Percentiles rank a stretch among this genome's conserved stretches.
These are phyloP conservation scores for Corythornis madagascariensis DNA, from an alignment of 2,113 vertebrate species.

Conservation along the genomic window DNA sequence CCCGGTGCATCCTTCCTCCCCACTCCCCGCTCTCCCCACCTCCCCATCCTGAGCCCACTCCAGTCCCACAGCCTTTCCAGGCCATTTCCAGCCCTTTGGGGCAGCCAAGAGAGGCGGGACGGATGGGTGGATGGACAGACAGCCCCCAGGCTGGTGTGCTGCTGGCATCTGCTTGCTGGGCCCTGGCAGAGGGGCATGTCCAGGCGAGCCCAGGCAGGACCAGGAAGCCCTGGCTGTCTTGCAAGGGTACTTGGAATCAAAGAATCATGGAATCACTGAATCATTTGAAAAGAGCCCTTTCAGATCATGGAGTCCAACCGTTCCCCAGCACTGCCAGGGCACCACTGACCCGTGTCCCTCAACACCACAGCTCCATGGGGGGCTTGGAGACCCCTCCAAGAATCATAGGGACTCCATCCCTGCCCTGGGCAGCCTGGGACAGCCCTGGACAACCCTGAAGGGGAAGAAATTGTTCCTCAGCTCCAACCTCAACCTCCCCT, in stretches of 20 bases:
- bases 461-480: not conserved
- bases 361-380: not conserved
- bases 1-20: not conserved
- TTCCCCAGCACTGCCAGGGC: not conserved
- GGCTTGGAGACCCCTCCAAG: not conserved
- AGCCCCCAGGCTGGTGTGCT: not conserved
- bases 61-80: not conserved
- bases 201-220: not conserved
- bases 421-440: not conserved
- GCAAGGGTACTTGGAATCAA: not conserved
- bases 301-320: not conserved
- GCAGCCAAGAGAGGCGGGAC: not conserved
- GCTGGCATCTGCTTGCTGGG: not conserved
- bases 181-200: not conserved
- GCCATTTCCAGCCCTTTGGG: accelerated
- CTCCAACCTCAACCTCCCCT: not conserved
- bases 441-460: not conserved
- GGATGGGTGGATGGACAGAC: not conserved
- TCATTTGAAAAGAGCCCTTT: not conserved
- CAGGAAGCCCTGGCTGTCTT: not conserved
- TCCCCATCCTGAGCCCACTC: not conserved
- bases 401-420: not conserved
- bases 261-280: not conserved
- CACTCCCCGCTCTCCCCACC: not conserved
- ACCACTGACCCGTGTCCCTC: too few relatives aligned